Evolutionary conservation across 2,113 vertebrate genomes (phyloP).

Genomic region (Trematocara unimaculatum): DNA sequence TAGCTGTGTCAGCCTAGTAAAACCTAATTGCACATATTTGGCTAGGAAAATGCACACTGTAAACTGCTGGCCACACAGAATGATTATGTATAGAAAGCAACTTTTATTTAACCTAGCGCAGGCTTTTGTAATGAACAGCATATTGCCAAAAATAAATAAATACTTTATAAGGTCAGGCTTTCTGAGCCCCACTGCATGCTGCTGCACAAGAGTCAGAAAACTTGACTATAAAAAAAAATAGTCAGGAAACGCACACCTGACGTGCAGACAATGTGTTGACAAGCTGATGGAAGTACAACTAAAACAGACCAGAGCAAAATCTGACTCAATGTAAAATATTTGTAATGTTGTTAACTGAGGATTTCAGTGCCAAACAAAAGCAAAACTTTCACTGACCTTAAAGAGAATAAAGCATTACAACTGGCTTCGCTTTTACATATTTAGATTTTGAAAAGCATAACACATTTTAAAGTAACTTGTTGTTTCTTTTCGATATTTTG

Average conservation of each 20-base stretch:
- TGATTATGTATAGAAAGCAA: conserved; percentile 58
- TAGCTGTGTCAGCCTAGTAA: conserved; percentile 69
- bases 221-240: conserved; percentile 20
- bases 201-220: conserved; percentile 1
- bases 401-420: neutral
- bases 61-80: conserved; percentile 67
- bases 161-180: conserved; percentile 38
- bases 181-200: conserved; percentile 1
- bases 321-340: neutral
- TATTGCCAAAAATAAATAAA: conserved; percentile 18
- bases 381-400: neutral
- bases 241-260: conserved; percentile 46
- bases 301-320: neutral
- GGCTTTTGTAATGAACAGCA: conserved; percentile 51
- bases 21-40: conserved; percentile 67
- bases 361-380: neutral
- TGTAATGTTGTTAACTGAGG: neutral
- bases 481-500: neutral
- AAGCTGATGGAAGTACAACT: neutral
- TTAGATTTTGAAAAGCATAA: neutral
- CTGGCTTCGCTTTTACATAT: neutral
- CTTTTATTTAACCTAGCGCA: conserved; percentile 43
- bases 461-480: neutral
- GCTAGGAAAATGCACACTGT: conserved; percentile 58
- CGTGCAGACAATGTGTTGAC: conserved; percentile 24